Percentiles rank a stretch among this genome's conserved stretches.
phyloP scores from a whole-genome alignment of 35 echinoderm and acorn worm genomes.

The Eucidaris tribuloides region DNA sequence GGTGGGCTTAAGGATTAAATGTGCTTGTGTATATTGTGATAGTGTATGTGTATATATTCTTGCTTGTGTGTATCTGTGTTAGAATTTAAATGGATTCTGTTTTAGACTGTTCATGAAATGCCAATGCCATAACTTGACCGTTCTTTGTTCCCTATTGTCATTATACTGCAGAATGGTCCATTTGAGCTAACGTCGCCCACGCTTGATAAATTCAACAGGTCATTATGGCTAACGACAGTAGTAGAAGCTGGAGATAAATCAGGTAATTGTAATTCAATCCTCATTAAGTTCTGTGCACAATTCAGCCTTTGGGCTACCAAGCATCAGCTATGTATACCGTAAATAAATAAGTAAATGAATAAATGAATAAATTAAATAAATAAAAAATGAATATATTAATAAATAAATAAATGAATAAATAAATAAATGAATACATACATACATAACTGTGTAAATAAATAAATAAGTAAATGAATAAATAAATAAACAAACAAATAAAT shows the following conservation, averaged over 20 bases:
- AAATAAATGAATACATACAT: background rate
- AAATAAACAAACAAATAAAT: too few relatives aligned
- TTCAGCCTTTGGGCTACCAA: background rate
- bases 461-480: too few relatives aligned
- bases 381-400: background rate
- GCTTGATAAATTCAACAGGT: constrained; percentile 76
- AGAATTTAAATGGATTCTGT: too few relatives aligned
- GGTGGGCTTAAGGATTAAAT: too few relatives aligned
- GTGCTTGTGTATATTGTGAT: too few relatives aligned
- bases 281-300: background rate
- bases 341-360: background rate
- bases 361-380: background rate
- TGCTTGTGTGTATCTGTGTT: too few relatives aligned
- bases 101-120: too few relatives aligned
- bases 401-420: background rate
- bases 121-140: too few relatives aligned
- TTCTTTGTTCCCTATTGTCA: too few relatives aligned
- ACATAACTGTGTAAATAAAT: too few relatives aligned
- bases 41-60: too few relatives aligned
- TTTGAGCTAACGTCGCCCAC: constrained; percentile 70
- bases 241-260: constrained; percentile 42
- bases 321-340: background rate
- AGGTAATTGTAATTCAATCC: constrained; percentile 17
- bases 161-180: constrained; percentile 67
- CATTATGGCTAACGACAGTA: constrained; percentile 80